These are phyloP conservation scores for Euleptes europaea DNA, from an alignment of 2,113 vertebrate genomes.

Conservation along the genomic window DNA sequence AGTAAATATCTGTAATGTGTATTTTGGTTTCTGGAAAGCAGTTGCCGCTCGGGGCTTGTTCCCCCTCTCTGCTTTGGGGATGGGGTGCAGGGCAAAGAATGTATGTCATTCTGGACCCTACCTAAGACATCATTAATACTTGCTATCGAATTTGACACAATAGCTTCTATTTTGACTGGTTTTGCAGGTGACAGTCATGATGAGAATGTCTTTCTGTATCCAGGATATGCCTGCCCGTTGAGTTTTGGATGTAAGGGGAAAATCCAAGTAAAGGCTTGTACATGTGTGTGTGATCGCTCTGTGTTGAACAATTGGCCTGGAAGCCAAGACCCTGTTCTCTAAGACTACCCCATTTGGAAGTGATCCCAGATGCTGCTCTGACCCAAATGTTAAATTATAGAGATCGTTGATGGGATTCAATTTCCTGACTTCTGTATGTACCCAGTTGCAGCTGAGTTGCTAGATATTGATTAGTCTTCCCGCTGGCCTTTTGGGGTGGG, in stretches of 20 bases:
- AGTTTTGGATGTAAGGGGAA: fast-evolving
- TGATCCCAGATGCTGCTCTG: slow-evolving; percentile 61
- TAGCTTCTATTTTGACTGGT: not conserved
- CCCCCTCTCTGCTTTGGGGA: not conserved
- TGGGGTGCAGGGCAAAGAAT: slow-evolving; percentile 34
- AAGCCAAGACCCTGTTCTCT: not conserved
- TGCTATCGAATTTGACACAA: slow-evolving; percentile 38
- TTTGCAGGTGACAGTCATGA: not conserved
- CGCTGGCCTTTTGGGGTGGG: slow-evolving; percentile 45
- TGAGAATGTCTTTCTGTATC: slow-evolving; percentile 2
- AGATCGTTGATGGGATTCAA: slow-evolving; percentile 44
- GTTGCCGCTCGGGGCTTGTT: not conserved
- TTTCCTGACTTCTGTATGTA: slow-evolving; percentile 56
- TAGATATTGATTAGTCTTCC: slow-evolving; percentile 57
- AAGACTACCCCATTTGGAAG: slow-evolving; percentile 54
- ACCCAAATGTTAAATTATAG: slow-evolving; percentile 51
- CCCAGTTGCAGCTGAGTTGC: slow-evolving; percentile 62
- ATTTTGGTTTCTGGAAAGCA: slow-evolving; percentile 1
- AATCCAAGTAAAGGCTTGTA: slow-evolving; percentile 26
- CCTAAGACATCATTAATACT: not conserved
- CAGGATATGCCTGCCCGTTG: not conserved
- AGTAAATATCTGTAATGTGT: not conserved
- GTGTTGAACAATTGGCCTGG: not conserved
- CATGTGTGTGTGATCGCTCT: not conserved
- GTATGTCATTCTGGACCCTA: slow-evolving; percentile 8